Conservation (phyloP, 2,888 invertebrate species). For the Lepidocyrtinus sp. region DNA sequence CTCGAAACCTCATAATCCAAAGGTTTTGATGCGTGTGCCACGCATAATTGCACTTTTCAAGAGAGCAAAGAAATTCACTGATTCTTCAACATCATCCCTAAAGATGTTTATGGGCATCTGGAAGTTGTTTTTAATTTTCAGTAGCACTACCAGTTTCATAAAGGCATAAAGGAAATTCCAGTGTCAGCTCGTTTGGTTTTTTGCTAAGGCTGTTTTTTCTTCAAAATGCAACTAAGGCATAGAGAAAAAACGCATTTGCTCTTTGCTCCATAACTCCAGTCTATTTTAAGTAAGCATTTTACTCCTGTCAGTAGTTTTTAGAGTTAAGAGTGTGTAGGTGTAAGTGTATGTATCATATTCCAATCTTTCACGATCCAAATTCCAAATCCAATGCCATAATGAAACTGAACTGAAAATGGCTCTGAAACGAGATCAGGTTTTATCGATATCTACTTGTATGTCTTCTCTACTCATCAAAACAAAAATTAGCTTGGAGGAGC, state of each 20-base stretch:
- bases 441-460: neutral
- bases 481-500: neutral
- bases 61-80: too few relatives aligned
- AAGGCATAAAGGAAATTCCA: neutral
- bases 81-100: too few relatives aligned
- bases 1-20: too few relatives aligned
- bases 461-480: neutral
- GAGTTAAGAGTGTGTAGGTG: neutral
- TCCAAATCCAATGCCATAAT: neutral
- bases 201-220: neutral
- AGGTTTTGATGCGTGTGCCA: too few relatives aligned
- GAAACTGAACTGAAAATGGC: too few relatives aligned
- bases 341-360: neutral
- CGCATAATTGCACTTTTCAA: too few relatives aligned
- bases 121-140: neutral
- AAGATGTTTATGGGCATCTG: neutral
- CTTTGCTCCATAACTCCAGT: neutral
- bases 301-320: neutral
- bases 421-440: neutral
- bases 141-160: neutral
- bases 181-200: neutral
- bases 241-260: neutral
- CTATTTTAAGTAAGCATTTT: neutral
- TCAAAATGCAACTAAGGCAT: neutral
- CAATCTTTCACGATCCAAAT: neutral